Evolutionary conservation across 1,140 invertebrate genomes (phyloP).

Genomic region (Zaprionus inermis): DNA sequence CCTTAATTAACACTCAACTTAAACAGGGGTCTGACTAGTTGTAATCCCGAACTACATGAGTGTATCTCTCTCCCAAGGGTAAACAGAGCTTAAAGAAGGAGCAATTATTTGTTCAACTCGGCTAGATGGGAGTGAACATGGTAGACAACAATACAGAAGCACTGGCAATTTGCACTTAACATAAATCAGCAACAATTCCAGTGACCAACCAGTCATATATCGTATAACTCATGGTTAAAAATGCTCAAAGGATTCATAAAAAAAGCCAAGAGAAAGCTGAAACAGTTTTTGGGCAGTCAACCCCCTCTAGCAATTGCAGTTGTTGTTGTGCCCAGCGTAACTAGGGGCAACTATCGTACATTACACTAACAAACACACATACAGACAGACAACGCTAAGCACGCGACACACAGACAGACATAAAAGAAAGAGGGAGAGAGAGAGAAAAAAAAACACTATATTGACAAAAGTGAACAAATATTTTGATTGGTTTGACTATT

Average conservation of each 20-base stretch:
- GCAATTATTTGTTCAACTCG: neutral
- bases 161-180: slow-evolving; percentile 57
- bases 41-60: neutral
- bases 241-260: slow-evolving; percentile 79
- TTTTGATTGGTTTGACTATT: slow-evolving; percentile 24
- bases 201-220: slow-evolving; percentile 55
- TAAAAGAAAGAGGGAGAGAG: neutral
- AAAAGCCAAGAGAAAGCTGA: slow-evolving; percentile 13
- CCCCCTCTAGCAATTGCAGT: slow-evolving; percentile 8
- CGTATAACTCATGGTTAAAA: slow-evolving; percentile 65
- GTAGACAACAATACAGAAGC: neutral
- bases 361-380: slow-evolving; percentile 19
- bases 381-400: slow-evolving; percentile 8
- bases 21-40: neutral
- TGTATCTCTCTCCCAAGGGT: neutral
- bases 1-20: neutral
- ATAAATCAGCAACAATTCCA: slow-evolving; percentile 67
- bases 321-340: slow-evolving; percentile 63
- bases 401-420: slow-evolving; percentile 8
- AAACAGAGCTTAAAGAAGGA: neutral
- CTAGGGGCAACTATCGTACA: slow-evolving; percentile 64
- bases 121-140: neutral
- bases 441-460: neutral
- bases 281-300: slow-evolving; percentile 21
- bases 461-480: slow-evolving; percentile 41